These are phyloP conservation scores for Hypsibius dujardini DNA, from an alignment of 1,140 invertebrate genomes.

Conservation along the genomic window DNA sequence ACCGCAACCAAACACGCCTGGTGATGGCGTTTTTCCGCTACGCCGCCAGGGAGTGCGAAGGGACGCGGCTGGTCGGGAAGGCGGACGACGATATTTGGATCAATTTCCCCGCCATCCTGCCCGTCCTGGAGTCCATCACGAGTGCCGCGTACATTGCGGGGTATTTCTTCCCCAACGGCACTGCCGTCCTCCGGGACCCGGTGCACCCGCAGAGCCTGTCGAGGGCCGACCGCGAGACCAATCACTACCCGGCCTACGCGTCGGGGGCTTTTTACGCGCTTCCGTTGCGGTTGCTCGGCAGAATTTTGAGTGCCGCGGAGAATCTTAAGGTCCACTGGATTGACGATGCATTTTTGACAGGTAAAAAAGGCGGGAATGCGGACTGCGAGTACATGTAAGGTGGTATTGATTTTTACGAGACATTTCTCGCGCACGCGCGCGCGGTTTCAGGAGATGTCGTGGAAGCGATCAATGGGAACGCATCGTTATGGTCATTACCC, in stretches of 20 bases:
- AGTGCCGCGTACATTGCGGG: background rate
- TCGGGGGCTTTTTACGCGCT: constrained; percentile 7
- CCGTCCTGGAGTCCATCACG: background rate
- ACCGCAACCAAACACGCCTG: background rate
- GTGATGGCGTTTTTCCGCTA: background rate
- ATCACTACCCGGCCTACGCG: background rate
- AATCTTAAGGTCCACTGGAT: background rate
- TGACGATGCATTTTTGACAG: constrained; percentile 6
- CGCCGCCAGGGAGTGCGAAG: background rate
- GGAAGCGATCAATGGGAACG: too few species aligned
- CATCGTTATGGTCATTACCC: too few species aligned
- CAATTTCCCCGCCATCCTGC: background rate
- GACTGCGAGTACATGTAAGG: too few species aligned
- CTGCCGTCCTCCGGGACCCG: background rate
- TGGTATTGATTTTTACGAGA: too few species aligned
- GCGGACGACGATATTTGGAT: constrained; percentile 16
- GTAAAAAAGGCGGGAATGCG: background rate
- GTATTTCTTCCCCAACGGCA: background rate
- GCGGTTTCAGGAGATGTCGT: too few species aligned
- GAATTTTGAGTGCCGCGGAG: background rate
- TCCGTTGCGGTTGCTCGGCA: background rate
- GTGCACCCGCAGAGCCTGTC: background rate
- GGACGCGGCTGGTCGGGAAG: background rate
- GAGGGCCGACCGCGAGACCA: background rate
- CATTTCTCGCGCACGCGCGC: too few species aligned